Percentiles rank a stretch among this genome's conserved stretches.
phyloP scores from a whole-genome alignment of 2,113 vertebrate genomes.

The cattle (Bos taurus) region ARS-UCD2.0 NC_037354.1:12438001-12438500 shows the following conservation, averaged over 20 bases:
- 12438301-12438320: neutral
- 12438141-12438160: neutral
- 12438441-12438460: neutral
- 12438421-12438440: neutral
- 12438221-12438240: neutral
- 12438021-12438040: neutral
- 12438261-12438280: neutral
- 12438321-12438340: neutral
- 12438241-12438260: neutral
- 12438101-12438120: neutral
- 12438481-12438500: neutral
- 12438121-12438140: neutral
- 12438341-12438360: constrained; percentile 20
- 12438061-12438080: neutral
- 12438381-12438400: neutral
- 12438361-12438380: constrained; percentile 12
- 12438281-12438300: neutral
- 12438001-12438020: neutral
- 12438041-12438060: neutral
- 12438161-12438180: neutral
- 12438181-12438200: neutral
- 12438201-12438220: neutral
- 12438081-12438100: neutral
- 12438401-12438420: neutral
- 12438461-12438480: constrained; percentile 42